phyloP scores from a whole-genome alignment of 2,113 vertebrate genomes.

The Pteropus alecto region DNA sequence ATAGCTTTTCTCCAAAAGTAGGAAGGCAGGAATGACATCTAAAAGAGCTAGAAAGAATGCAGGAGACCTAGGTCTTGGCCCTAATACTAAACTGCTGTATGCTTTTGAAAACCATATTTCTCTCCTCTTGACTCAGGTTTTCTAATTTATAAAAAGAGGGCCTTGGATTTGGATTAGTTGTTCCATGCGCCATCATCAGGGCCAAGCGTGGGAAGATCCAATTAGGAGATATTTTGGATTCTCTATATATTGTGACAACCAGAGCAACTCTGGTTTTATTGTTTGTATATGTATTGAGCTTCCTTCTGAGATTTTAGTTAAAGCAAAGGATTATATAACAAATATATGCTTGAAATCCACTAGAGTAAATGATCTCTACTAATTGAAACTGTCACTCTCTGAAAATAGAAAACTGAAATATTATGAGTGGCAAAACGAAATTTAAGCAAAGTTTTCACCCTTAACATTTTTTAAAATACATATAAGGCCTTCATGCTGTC shows the following conservation, averaged over 20 bases:
- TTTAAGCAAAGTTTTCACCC: background rate
- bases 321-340: background rate
- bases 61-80: background rate
- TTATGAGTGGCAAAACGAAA: background rate
- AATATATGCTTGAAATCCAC: slow-evolving; percentile 1
- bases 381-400: background rate
- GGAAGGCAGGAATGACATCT: background rate
- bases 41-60: background rate
- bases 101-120: background rate
- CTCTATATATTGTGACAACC: background rate
- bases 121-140: background rate
- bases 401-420: background rate
- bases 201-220: background rate
- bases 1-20: background rate
- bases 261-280: slow-evolving; percentile 2
- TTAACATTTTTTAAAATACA: background rate
- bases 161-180: background rate
- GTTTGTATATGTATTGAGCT: background rate
- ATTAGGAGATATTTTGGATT: background rate
- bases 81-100: background rate
- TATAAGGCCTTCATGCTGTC: background rate
- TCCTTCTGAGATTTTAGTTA: slow-evolving; percentile 15
- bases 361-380: background rate
- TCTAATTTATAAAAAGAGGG: slow-evolving; percentile 9
- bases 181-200: background rate